These are phyloP conservation scores for Drosophila ustulata DNA, from an alignment of 2,888 invertebrate genomes.

Conservation along the genomic window DNA sequence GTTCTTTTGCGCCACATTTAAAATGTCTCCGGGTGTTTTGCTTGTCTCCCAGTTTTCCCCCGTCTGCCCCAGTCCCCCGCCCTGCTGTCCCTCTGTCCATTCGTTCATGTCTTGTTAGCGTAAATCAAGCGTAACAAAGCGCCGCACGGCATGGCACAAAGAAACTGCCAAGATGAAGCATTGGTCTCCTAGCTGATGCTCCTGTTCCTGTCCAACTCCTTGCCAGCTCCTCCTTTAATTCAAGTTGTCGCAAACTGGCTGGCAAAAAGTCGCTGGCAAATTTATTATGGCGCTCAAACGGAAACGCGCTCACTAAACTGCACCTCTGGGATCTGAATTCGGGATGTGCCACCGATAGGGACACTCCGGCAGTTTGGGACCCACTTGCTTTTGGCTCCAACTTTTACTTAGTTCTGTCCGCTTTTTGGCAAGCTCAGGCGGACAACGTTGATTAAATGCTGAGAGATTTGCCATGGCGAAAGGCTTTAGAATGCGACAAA, in stretches of 20 bases:
- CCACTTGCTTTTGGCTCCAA: neutral
- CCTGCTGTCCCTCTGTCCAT: slow-evolving; percentile 65
- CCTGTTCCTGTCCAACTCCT: slow-evolving; percentile 3
- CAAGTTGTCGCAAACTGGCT: slow-evolving; percentile 63
- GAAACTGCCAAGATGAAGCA: slow-evolving; percentile 56
- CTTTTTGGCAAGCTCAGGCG: slow-evolving; percentile 49
- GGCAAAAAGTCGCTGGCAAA: slow-evolving; percentile 70
- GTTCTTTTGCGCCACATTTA: slow-evolving; percentile 79
- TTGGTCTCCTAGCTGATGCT: slow-evolving; percentile 44
- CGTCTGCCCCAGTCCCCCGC: neutral
- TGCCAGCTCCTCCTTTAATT: slow-evolving; percentile 5
- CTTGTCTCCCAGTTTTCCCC: slow-evolving; percentile 22
- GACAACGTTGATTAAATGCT: slow-evolving; percentile 64
- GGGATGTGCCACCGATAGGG: slow-evolving; percentile 16
- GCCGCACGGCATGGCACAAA: slow-evolving; percentile 54
- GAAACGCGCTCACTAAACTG: slow-evolving; percentile 75
- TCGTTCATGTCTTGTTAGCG: slow-evolving; percentile 81
- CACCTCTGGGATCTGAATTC: slow-evolving; percentile 57
- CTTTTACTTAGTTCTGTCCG: slow-evolving; percentile 29
- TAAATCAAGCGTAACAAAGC: slow-evolving; percentile 81
- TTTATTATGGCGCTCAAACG: slow-evolving; percentile 76
- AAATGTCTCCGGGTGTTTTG: slow-evolving; percentile 74
- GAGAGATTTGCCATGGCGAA: slow-evolving; percentile 38
- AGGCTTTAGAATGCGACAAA: slow-evolving; percentile 33
- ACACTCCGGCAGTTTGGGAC: slow-evolving; percentile 1